Evolutionary conservation across 2,113 vertebrate genomes (phyloP).

Genomic region (Pogonocichla stellata): DNA sequence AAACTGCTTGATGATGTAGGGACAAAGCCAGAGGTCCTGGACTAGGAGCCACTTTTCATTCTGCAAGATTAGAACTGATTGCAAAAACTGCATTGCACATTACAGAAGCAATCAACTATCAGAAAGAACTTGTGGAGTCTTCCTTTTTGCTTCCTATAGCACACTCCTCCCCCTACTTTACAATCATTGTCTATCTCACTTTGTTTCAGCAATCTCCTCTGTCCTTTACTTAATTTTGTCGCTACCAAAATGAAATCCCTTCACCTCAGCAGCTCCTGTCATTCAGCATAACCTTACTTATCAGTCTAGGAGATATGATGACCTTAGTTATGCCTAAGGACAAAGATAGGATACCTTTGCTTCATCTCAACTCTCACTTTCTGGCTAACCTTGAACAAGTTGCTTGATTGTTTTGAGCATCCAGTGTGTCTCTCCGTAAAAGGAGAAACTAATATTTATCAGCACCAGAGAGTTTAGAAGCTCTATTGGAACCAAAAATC

Average conservation of each 20-base stretch:
- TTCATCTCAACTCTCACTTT: not conserved
- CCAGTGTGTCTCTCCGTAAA: not conserved
- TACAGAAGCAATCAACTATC: not conserved
- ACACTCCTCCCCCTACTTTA: not conserved
- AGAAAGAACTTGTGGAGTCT: not conserved
- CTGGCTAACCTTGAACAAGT: not conserved
- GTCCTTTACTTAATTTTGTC: not conserved
- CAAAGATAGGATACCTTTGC: not conserved
- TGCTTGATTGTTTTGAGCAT: not conserved
- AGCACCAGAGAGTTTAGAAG: not conserved
- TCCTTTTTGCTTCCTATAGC: not conserved
- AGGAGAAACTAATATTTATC: not conserved
- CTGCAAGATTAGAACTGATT: not conserved
- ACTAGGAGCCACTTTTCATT: not conserved
- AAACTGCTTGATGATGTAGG: not conserved
- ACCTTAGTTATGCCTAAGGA: not conserved
- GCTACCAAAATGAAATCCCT: not conserved
- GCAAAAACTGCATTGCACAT: not conserved
- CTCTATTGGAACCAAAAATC: not conserved
- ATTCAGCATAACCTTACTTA: not conserved
- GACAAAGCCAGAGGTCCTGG: not conserved
- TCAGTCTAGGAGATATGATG: not conserved
- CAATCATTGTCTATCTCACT: not conserved
- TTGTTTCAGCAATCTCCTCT: not conserved
- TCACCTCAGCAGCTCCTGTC: slow-evolving; percentile 23